Base-by-base conservation (phyloP, 1,140 invertebrate species). In the Lerema accius region DNA sequence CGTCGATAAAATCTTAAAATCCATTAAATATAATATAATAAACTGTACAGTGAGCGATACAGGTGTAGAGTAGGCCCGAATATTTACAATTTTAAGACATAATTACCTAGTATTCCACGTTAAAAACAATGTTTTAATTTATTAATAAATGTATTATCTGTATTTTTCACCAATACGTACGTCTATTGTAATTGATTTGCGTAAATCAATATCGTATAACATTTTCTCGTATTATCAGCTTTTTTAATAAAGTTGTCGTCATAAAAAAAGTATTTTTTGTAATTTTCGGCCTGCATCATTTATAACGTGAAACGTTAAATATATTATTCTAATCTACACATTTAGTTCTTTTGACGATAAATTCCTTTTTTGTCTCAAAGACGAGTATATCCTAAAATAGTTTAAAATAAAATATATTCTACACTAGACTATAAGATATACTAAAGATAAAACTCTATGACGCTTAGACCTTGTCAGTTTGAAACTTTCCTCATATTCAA, bases 1-100 rank as follows among this genome's bases (percentile, higher is more conserved):
- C 50, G 63, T 71, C 71, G 60, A 73, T 65, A 78, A 69, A 70
- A 71, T 65, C 71, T 79, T 79, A 79, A 58, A 50, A 66, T 77
- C 66, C 70, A 73, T 68, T 78, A 71, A 78, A 69, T 67, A 65
- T 69, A 68, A 64, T 72, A 78, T 77, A 80, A 60, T 60, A 76
- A 77, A 71, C 79, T 84, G 78, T 86, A 89, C 84, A 89, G 61
- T 89, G 86, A 89, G 86, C 86, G 84, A 86, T 81, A 86, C 86
- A 86, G 86, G 84, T 86, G 86, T 84, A 81, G 81, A 82, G 76
- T 82, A 82, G 80, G 80, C 76, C 73, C 69, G 67, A 71, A 71
- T 84, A 88, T 86, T 69, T 88, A 88, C 82, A 84, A 48, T 50
- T 71, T 73, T 65, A 71, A 71, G 62, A 76, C 71, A 69, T 58